Percentiles rank a stretch among this genome's conserved stretches.
Evolutionary conservation across 2,888 invertebrate species (phyloP).

Genomic region (Drosophila demipolita): DNA sequence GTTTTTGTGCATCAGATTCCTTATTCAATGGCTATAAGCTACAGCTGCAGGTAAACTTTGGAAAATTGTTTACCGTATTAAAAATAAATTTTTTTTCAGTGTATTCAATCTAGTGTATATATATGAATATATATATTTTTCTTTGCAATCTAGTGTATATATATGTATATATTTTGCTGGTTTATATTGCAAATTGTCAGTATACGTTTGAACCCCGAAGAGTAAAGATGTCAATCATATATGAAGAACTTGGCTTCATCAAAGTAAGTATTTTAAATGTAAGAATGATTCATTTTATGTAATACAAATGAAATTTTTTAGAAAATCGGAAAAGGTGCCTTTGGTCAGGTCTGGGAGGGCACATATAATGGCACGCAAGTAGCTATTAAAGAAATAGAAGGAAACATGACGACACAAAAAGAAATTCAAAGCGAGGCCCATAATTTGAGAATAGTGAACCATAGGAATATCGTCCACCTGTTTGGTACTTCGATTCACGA

Average conservation of each 20-base stretch:
- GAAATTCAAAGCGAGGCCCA: fast-evolving
- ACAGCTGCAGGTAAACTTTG: too few species aligned
- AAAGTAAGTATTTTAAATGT: not conserved
- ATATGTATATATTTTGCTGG: too few species aligned
- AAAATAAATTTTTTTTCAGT: too few species aligned
- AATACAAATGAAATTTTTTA: not conserved
- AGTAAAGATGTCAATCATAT: not conserved
- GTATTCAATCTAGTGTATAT: too few species aligned
- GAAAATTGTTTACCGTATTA: too few species aligned
- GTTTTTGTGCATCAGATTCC: too few species aligned
- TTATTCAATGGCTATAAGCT: too few species aligned
- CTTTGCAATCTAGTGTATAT: too few species aligned
- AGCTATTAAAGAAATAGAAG: fast-evolving
- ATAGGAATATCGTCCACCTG: not conserved
- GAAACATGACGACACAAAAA: fast-evolving
- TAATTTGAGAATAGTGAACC: not conserved
- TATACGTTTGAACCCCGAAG: not conserved
- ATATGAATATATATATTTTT: too few species aligned
- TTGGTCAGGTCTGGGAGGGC: fast-evolving
- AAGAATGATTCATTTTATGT: not conserved
- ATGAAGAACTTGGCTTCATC: fast-evolving
- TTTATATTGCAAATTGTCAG: not conserved
- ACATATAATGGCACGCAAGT: not conserved
- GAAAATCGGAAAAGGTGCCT: fast-evolving
- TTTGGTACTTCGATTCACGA: not conserved